Percentiles rank a stretch among this genome's conserved stretches.
Conservation (phyloP, 2,888 invertebrate genomes). For the Caenorhabditis panamensis region DNA sequence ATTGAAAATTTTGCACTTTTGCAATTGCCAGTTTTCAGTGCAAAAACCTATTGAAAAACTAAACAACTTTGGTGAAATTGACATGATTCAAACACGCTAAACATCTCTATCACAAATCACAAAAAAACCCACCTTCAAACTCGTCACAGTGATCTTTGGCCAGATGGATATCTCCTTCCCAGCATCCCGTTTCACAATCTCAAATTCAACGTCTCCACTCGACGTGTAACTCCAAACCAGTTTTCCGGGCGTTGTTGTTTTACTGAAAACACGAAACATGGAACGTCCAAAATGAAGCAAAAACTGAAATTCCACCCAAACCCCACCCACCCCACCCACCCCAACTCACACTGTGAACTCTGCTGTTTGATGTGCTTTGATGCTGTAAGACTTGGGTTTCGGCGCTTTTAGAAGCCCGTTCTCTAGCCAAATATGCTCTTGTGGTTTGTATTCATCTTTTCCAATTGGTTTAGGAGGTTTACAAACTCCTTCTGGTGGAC, state of each 20-base stretch:
- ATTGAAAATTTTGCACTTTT: too few species aligned
- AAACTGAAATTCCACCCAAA: too few species aligned
- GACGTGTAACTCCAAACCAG: conserved; percentile 76
- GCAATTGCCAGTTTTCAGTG: too few species aligned
- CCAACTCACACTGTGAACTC: too few species aligned
- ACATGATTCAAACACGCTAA: too few species aligned
- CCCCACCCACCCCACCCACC: too few species aligned
- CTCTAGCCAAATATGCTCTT: conserved; percentile 62
- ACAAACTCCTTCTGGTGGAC: conserved; percentile 68
- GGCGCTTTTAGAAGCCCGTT: conserved; percentile 58
- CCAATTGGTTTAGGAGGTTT: conserved; percentile 45
- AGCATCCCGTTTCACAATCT: conserved; percentile 68
- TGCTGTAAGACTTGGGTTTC: conserved; percentile 32
- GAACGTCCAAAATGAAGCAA: too few species aligned
- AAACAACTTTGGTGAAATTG: too few species aligned
- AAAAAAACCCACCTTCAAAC: conserved; percentile 66
- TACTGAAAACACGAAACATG: too few species aligned
- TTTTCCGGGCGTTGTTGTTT: conserved; percentile 63
- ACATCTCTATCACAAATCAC: too few species aligned
- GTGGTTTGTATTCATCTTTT: conserved; percentile 52
- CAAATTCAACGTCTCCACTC: conserved; percentile 76
- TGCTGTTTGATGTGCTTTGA: conserved; percentile 40
- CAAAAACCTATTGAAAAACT: too few species aligned
- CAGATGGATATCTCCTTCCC: conserved; percentile 71
- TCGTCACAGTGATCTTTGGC: conserved; percentile 75